These are phyloP conservation scores for Mesoligia furuncula DNA, from an alignment of 2,888 invertebrate species.

Conservation along the genomic window DNA sequence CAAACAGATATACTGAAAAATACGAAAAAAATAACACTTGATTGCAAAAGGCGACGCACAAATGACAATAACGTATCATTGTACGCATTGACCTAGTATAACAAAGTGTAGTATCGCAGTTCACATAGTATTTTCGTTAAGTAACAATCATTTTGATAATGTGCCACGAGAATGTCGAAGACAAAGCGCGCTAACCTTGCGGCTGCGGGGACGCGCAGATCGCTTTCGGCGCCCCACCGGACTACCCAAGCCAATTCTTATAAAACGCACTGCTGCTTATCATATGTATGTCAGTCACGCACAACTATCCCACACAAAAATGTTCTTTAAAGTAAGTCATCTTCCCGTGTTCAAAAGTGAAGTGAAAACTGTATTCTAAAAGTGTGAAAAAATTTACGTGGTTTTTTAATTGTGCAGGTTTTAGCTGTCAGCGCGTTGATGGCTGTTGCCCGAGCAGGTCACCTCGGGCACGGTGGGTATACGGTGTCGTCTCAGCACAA, in stretches of 20 bases:
- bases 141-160: constrained; percentile 85
- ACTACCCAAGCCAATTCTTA: constrained; percentile 82
- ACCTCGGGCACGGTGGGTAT: constrained; percentile 78
- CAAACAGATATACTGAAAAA: neutral
- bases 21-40: constrained; percentile 6
- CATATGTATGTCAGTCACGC: constrained; percentile 87
- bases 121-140: constrained; percentile 84
- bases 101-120: constrained; percentile 77
- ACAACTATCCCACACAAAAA: constrained; percentile 83
- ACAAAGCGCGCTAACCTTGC: constrained; percentile 87
- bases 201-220: constrained; percentile 76
- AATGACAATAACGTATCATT: constrained; percentile 74
- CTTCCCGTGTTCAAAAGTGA: constrained; percentile 65
- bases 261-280: constrained; percentile 86
- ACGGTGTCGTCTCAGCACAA: constrained; percentile 69
- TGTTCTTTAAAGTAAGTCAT: constrained; percentile 87
- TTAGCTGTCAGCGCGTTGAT: constrained; percentile 81
- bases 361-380: constrained; percentile 60
- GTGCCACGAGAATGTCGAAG: constrained; percentile 84
- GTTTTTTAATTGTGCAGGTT: constrained; percentile 75
- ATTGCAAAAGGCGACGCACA: constrained; percentile 34
- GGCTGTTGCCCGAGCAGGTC: constrained; percentile 88
- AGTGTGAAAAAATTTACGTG: constrained; percentile 31
- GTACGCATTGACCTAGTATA: constrained; percentile 80
- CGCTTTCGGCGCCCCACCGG: constrained; percentile 86